Evolutionary conservation across 2,888 invertebrate genomes (phyloP), one percentile per base, ranked within the genome.

Genomic region (Parnassius mnemosyne): DNA sequence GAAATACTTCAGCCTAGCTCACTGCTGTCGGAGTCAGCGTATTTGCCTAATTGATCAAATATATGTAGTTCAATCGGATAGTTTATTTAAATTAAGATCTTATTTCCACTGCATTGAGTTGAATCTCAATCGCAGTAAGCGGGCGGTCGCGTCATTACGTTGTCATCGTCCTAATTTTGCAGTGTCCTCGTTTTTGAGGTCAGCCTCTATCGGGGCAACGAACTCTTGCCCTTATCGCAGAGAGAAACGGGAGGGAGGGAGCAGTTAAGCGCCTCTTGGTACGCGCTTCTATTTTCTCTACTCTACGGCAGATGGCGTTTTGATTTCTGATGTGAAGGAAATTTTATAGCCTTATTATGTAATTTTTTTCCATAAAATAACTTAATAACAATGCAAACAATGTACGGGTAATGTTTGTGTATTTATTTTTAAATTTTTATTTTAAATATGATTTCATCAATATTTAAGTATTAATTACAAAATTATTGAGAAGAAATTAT

Each of bases 151-250:
- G 87, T 84, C 91, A 81, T 90, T 90, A 85, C 83, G 91, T 88
- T 89, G 89, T 87, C 90, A 89, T 85, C 89, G 91, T 87, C 89
- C 89, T 88, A 92, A 92, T 92, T 92, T 93, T 93, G 93, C 92
- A 93, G 92, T 93, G 93, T 93, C 94, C 94, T 93, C 93, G 93
- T 94, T 93, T 93, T 93, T 93, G 93, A 94, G 93, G 93, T 94
- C 93, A 93, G 92, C 92, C 85, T 88, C 87, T 91, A 89, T 87
- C 85, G 87, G 92, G 83, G 89, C 92, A 89, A 89, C 91, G 92
- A 92, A 92, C 92, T 84, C 87, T 80, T 89, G 92, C 91, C 92
- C 91, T 92, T 92, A 91, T 90, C 87, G 88, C 85, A 82, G 81
- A 82, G 80, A 80, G 79, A 76, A 71, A 69, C 77, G 74, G 76